Conservation (phyloP, 37 sponge, comb jelly and placozoan species). For the Ephydatia muelleri region DNA sequence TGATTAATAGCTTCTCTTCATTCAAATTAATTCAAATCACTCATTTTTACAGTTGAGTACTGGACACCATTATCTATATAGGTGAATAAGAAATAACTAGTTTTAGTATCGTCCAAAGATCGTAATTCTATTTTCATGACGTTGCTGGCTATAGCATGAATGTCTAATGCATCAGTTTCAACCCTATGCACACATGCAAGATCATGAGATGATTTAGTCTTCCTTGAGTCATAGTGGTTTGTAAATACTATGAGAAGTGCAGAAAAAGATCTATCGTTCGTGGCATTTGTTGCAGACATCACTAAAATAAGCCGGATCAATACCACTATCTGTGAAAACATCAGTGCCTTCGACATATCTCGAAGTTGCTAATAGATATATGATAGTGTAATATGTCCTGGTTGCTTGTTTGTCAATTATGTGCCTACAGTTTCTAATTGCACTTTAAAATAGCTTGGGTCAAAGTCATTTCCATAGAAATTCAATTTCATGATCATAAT, state of each 20-base stretch:
- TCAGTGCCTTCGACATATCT: background rate
- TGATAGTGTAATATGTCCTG: too few relatives aligned
- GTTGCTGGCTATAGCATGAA: constrained; percentile 40
- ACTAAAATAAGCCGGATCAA: constrained; percentile 68
- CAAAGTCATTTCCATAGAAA: constrained; percentile 47
- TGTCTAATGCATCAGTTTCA: constrained; percentile 28
- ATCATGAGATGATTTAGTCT: constrained; percentile 70
- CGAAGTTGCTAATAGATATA: too few relatives aligned
- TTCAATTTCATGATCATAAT: constrained; percentile 18
- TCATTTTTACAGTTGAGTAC: too few relatives aligned
- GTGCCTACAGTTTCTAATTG: constrained; percentile 16
- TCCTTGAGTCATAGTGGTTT: constrained; percentile 77
- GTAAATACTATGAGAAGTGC: constrained; percentile 67
- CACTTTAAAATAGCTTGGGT: background rate
- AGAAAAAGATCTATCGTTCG: constrained; percentile 73
- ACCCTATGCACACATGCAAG: constrained; percentile 51
- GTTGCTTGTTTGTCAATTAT: background rate
- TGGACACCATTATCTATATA: too few relatives aligned
- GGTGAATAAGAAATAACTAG: too few relatives aligned
- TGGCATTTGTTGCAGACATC: constrained; percentile 71
- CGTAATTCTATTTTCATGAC: constrained; percentile 25
- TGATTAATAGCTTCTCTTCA: too few relatives aligned
- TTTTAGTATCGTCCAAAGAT: too few relatives aligned
- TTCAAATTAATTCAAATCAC: too few relatives aligned
- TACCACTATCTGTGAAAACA: constrained; percentile 21